These are phyloP conservation scores for Entomobrya proxima DNA, from an alignment of 2,888 invertebrate genomes.

Conservation along the genomic window DNA sequence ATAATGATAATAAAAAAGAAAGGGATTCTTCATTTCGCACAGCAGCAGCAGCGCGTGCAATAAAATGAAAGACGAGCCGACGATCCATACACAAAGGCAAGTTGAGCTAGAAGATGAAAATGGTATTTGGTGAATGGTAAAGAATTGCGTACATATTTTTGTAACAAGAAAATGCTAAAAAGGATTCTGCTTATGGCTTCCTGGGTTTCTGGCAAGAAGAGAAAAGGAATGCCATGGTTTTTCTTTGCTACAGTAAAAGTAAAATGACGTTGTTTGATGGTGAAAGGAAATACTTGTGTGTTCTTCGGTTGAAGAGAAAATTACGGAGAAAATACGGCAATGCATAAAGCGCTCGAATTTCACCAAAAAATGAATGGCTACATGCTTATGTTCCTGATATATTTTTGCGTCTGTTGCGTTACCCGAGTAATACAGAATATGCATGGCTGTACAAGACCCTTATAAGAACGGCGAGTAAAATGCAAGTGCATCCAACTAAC, in stretches of 20 bases:
- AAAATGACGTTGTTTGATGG: neutral
- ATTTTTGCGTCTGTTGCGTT: too few species aligned
- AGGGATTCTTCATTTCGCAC: neutral
- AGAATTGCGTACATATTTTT: slow-evolving; percentile 5
- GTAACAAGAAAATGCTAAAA: neutral
- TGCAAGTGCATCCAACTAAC: neutral
- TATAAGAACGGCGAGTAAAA: neutral
- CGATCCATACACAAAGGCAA: neutral
- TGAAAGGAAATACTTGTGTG: neutral
- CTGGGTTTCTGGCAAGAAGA: neutral
- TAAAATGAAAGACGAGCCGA: slow-evolving; percentile 43
- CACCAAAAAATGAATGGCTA: slow-evolving; percentile 3
- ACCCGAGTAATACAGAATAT: too few species aligned
- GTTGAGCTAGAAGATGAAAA: neutral
- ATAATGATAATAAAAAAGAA: slow-evolving; percentile 19
- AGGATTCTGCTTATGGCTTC: neutral
- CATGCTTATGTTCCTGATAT: neutral
- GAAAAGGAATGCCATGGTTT: neutral
- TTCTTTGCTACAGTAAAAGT: neutral
- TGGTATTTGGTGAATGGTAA: neutral
- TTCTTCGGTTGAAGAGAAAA: neutral
- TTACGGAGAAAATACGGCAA: neutral
- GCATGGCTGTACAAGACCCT: too few species aligned
- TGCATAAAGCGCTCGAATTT: neutral
- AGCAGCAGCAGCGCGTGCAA: neutral